These are phyloP conservation scores for Centruroides vittatus DNA, from an alignment of 1,140 invertebrate genomes.

Conservation along the genomic window DNA sequence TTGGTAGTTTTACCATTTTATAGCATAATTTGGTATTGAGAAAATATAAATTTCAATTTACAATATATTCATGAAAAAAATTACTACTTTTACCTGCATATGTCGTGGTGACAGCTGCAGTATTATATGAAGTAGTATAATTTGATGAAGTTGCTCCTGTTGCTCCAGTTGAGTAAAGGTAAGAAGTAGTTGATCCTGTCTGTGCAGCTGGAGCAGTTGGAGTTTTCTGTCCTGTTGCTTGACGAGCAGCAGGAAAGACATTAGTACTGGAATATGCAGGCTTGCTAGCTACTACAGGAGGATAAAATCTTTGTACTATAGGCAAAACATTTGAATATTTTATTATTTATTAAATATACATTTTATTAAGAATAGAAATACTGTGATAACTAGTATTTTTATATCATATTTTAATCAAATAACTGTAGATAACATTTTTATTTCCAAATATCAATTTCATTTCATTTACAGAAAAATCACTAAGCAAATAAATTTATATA, in stretches of 20 bases:
- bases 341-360: neutral
- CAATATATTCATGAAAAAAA: neutral
- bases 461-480: no score
- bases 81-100: conserved; percentile 6
- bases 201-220: conserved; percentile 6
- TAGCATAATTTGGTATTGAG: no score
- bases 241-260: conserved; percentile 9
- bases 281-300: conserved; percentile 11
- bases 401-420: neutral
- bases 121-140: conserved; percentile 11
- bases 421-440: no score
- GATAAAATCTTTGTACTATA: neutral
- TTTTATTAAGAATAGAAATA: neutral
- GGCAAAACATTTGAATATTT: neutral
- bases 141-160: conserved; percentile 6
- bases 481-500: no score
- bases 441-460: no score
- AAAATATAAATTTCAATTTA: no score
- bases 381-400: neutral
- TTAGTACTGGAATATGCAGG: conserved; percentile 13
- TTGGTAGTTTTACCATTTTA: no score
- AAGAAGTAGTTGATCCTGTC: conserved; percentile 4
- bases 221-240: neutral
- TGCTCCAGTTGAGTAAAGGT: conserved; percentile 13
- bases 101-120: conserved; percentile 7